Conservation (phyloP, 2,888 invertebrate species). For the Troilus luridus region DNA sequence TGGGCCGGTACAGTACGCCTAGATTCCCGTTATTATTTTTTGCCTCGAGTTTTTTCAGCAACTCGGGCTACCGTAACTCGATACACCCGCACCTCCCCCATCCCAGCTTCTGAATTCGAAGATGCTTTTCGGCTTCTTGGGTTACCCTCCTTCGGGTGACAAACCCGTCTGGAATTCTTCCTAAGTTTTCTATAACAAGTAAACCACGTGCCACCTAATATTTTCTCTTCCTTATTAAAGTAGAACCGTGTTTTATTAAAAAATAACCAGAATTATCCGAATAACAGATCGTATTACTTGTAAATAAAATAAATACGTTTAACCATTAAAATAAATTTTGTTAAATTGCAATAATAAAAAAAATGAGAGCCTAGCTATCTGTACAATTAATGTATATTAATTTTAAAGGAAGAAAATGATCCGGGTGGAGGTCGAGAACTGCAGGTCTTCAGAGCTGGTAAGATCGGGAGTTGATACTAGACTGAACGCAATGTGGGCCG, state of each 20-base stretch:
- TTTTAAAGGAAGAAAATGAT: too few relatives aligned
- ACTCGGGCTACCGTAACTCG: neutral
- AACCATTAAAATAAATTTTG: too few relatives aligned
- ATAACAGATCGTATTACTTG: neutral
- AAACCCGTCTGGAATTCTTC: neutral
- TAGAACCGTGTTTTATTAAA: too few relatives aligned
- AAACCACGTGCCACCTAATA: neutral
- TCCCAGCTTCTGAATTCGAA: slow-evolving; percentile 12
- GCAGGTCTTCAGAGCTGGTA: too few relatives aligned
- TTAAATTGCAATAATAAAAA: too few relatives aligned
- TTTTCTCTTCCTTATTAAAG: neutral
- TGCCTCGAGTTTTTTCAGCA: neutral
- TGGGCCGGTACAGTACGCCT: neutral
- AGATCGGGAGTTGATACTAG: too few relatives aligned
- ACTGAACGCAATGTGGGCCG: too few relatives aligned
- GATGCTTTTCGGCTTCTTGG: slow-evolving; percentile 29
- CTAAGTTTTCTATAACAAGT: slow-evolving; percentile 1
- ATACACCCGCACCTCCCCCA: slow-evolving; percentile 2
- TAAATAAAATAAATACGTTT: too few relatives aligned
- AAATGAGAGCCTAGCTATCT: too few relatives aligned
- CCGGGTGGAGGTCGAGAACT: too few relatives aligned
- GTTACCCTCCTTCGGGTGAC: neutral
- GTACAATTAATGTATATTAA: too few relatives aligned
- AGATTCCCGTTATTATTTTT: slow-evolving; percentile 27
- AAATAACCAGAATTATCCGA: neutral